phyloP scores from a whole-genome alignment of 1,140 invertebrate species.

The Paraescarpia echinospica region DNA sequence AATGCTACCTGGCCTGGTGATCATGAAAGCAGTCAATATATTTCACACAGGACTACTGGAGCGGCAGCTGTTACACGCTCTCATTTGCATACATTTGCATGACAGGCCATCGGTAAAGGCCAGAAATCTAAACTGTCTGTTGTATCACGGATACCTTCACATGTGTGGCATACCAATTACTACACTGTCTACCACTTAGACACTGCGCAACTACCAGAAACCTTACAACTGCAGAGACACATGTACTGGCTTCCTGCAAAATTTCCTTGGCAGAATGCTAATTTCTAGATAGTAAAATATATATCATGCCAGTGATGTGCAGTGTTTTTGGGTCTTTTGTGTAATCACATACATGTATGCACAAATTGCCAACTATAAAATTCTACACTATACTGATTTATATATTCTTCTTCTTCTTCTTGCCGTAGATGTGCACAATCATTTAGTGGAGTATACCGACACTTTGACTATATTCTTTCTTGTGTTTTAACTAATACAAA shows the following conservation, averaged over 20 bases:
- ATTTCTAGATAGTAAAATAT: not conserved
- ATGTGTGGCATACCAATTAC: not conserved
- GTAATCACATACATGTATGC: too few relatives aligned
- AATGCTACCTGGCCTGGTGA: not conserved
- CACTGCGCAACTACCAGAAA: not conserved
- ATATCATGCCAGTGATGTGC: not conserved
- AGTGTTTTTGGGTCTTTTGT: not conserved
- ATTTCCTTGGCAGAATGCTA: not conserved
- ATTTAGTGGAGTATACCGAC: too few relatives aligned
- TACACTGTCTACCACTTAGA: not conserved
- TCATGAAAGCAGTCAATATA: not conserved
- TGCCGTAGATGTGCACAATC: too few relatives aligned
- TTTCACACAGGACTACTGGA: not conserved
- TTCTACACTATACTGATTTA: too few relatives aligned
- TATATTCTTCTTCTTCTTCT: too few relatives aligned
- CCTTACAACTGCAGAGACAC: not conserved
- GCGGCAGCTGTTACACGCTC: not conserved
- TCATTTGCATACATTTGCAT: slow-evolving; percentile 6
- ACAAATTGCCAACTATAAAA: too few relatives aligned
- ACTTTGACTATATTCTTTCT: too few relatives aligned
- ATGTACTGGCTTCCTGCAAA: not conserved
- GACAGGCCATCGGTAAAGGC: not conserved
- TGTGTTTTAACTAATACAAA: too few relatives aligned
- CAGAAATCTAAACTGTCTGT: not conserved
- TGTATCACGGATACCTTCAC: not conserved